phyloP scores from a whole-genome alignment of 1,140 invertebrate genomes.

The Zaprionus capensis region DNA sequence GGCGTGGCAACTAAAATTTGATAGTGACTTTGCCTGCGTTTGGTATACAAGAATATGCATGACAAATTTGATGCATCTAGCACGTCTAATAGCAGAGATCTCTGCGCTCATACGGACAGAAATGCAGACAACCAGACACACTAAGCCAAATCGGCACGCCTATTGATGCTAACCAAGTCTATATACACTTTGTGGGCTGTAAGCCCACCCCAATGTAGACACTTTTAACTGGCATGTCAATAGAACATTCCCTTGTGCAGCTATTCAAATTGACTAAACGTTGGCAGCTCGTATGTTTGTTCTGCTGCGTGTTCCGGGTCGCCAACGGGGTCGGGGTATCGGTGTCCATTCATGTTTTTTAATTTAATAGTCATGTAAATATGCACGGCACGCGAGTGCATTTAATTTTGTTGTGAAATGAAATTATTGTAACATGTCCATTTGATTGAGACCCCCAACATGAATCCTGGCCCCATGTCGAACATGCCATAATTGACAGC shows the following conservation, averaged over 20 bases:
- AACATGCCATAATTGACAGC: slow-evolving; percentile 76
- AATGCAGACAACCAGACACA: neutral
- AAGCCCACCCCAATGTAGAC: neutral
- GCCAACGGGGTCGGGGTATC: neutral
- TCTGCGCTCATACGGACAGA: neutral
- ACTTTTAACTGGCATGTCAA: slow-evolving; percentile 51
- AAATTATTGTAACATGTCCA: slow-evolving; percentile 77
- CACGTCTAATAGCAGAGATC: neutral
- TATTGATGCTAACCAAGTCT: neutral
- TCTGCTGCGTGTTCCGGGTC: slow-evolving; percentile 4
- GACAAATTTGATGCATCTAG: neutral
- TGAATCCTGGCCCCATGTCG: slow-evolving; percentile 56
- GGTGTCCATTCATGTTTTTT: slow-evolving; percentile 72
- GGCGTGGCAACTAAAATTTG: neutral
- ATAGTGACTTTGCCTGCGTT: neutral
- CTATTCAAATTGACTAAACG: slow-evolving; percentile 69
- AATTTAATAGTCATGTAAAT: slow-evolving; percentile 82
- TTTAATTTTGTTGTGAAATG: slow-evolving; percentile 75
- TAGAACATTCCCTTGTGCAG: slow-evolving; percentile 59
- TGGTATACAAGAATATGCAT: neutral
- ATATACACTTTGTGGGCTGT: too few species aligned
- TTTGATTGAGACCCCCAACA: slow-evolving; percentile 68
- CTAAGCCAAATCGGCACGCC: neutral
- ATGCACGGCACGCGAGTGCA: slow-evolving; percentile 68
- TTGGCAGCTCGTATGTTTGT: slow-evolving; percentile 37